phyloP scores from a whole-genome alignment of 2,888 invertebrate species.

The Philopedon plagiatum region DNA sequence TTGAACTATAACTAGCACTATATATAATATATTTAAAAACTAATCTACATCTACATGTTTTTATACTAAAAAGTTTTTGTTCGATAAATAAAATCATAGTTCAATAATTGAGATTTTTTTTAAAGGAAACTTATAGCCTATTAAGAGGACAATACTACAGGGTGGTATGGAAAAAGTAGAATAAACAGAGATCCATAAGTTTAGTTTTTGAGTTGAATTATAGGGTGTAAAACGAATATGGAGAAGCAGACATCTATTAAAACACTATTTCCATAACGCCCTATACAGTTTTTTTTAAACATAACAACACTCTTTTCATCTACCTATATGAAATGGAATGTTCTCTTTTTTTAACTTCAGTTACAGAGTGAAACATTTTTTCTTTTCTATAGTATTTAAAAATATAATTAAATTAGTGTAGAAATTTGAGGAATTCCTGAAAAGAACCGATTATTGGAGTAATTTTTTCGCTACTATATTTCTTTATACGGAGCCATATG shows the following conservation, averaged over 20 bases:
- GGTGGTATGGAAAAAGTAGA: not conserved
- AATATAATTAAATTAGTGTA: too few relatives aligned
- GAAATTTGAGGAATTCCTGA: too few relatives aligned
- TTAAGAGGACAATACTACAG: not conserved
- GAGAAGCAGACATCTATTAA: too few relatives aligned
- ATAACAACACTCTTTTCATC: too few relatives aligned
- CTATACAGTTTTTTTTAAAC: not conserved
- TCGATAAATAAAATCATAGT: slow-evolving; percentile 3
- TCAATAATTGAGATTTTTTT: not conserved
- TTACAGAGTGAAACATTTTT: not conserved
- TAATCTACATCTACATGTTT: slow-evolving; percentile 1
- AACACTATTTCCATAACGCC: not conserved
- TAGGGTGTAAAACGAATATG: too few relatives aligned
- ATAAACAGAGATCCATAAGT: too few relatives aligned
- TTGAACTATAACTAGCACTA: slow-evolving; percentile 7
- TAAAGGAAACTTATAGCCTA: too few relatives aligned
- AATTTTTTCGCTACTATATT: too few relatives aligned
- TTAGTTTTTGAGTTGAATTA: too few relatives aligned
- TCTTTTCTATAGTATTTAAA: not conserved
- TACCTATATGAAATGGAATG: not conserved
- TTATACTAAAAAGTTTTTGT: slow-evolving; percentile 11
- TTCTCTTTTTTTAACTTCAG: not conserved
- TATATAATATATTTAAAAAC: slow-evolving; percentile 6
- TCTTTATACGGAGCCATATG: too few relatives aligned
- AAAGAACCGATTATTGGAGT: too few relatives aligned